Percentiles rank a stretch among this genome's conserved stretches.
phyloP scores from a whole-genome alignment of 2,797 vertebrate genomes.

The Megalops cyprinoides region DNA sequence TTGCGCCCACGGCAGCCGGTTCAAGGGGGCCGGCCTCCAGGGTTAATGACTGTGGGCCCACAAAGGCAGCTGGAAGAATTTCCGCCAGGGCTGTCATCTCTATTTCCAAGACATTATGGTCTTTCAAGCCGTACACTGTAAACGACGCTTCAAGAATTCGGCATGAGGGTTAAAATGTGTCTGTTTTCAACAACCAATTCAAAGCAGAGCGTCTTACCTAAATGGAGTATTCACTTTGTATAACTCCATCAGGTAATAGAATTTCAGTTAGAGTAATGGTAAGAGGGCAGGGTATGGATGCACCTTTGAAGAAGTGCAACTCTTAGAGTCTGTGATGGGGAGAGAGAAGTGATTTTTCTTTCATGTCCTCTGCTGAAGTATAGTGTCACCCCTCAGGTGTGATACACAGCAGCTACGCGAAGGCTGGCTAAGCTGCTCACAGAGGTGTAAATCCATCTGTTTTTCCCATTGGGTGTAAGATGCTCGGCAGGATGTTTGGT shows the following conservation, averaged over 20 bases:
- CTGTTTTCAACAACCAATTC: background rate
- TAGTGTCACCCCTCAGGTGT: background rate
- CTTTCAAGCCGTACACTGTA: background rate
- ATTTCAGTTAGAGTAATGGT: background rate
- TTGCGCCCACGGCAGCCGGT: slow-evolving; percentile 31
- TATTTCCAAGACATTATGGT: background rate
- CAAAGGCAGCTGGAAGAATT: slow-evolving; percentile 16
- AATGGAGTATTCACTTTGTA: background rate
- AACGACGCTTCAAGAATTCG: slow-evolving; percentile 15
- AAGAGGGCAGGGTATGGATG: background rate
- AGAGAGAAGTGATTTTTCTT: background rate
- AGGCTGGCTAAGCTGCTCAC: background rate
- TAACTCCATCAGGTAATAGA: background rate
- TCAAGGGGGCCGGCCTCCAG: slow-evolving; percentile 38
- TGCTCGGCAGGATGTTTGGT: slow-evolving; percentile 3
- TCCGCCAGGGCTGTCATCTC: slow-evolving; percentile 30
- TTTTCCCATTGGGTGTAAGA: background rate
- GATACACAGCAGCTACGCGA: background rate
- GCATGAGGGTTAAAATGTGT: background rate
- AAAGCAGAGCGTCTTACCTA: background rate
- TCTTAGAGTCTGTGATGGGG: background rate
- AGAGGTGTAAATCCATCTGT: background rate
- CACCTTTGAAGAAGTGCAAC: background rate
- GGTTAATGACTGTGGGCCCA: background rate
- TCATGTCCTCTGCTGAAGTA: too few relatives aligned